Evolutionary conservation across 2,113 vertebrate species (phyloP).

Genomic region (Salvator merianae): DNA sequence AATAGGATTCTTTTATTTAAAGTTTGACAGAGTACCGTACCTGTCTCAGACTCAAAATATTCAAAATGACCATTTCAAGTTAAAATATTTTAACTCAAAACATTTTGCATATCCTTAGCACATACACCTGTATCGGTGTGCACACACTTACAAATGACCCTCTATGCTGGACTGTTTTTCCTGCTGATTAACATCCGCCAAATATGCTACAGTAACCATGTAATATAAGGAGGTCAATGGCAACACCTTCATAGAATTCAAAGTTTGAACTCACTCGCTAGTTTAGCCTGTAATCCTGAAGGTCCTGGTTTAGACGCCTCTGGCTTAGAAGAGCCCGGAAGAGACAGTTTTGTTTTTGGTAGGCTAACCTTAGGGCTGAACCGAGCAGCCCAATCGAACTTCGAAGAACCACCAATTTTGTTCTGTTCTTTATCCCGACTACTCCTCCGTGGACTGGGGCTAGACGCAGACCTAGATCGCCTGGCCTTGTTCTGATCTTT

Average conservation of each 20-base stretch:
- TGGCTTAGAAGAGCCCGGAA: conserved; percentile 96
- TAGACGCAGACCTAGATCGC: conserved; percentile 95
- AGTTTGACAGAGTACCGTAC: no score
- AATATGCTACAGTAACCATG: background rate
- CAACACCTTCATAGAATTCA: conserved; percentile 13
- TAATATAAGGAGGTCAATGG: background rate
- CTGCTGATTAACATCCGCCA: background rate
- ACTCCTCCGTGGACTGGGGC: conserved; percentile 95
- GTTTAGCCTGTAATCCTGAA: conserved; percentile 98
- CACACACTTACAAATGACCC: background rate
- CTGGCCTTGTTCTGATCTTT: conserved; percentile 98
- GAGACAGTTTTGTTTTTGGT: conserved; percentile 98
- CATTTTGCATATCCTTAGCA: no score
- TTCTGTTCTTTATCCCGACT: conserved; percentile 96
- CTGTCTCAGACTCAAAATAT: no score
- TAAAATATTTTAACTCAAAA: no score
- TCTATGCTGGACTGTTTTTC: background rate
- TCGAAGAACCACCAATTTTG: conserved; percentile 94
- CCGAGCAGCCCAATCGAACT: conserved; percentile 98
- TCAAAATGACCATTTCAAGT: no score
- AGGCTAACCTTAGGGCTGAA: conserved; percentile 99
- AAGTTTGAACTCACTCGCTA: conserved; percentile 90
- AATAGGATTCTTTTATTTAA: no score
- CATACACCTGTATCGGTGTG: no score
- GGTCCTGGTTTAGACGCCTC: conserved; percentile 98